A percentile compares a stretch with the other conserved stretches of the same genome.
Conservation (phyloP, 2,797 vertebrate species). For the Rhinoraja longicauda region DNA sequence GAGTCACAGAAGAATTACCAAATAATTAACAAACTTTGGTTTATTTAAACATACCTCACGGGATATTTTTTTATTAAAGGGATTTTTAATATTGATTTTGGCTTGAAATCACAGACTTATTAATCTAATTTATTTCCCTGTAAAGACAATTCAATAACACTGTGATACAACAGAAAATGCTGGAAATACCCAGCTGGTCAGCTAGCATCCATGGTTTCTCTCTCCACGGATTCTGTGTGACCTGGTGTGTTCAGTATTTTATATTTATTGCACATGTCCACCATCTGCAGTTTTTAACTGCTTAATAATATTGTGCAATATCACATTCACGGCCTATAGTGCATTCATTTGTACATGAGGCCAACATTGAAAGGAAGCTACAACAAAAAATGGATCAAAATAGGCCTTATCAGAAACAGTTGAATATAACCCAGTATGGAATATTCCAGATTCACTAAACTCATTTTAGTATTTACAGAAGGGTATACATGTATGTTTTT, state of each 20-base stretch:
- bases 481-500: neutral
- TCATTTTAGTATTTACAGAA: neutral
- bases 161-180: neutral
- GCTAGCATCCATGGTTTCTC: too few species aligned
- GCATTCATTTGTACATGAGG: neutral
- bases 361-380: neutral
- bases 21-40: neutral
- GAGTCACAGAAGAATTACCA: neutral
- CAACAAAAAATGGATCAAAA: neutral
- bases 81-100: neutral
- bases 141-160: neutral
- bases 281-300: too few species aligned
- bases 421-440: neutral
- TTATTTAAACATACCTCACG: neutral
- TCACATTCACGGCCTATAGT: neutral
- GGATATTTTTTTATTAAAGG: neutral
- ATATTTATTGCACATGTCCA: too few species aligned
- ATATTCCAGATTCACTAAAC: neutral
- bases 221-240: too few species aligned
- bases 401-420: neutral
- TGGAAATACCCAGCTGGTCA: too few species aligned
- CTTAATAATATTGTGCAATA: neutral
- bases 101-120: neutral
- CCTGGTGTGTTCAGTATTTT: too few species aligned
- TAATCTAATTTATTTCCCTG: neutral